Conservation (phyloP, 2,797 vertebrate genomes). For the Heliangelus exortis region DNA sequence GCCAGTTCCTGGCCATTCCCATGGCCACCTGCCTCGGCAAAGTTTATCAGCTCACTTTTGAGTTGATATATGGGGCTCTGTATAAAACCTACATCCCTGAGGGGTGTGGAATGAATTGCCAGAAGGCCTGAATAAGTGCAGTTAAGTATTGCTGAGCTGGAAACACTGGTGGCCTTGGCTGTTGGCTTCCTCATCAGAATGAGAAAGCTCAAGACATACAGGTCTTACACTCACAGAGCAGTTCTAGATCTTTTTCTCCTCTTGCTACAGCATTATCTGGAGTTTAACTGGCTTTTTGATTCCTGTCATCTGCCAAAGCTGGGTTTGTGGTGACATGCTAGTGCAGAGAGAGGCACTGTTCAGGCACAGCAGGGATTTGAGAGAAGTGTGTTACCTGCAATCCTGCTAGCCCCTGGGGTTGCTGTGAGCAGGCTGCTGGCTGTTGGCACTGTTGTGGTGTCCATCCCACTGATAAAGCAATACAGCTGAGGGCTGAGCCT, state of each 20-base stretch:
- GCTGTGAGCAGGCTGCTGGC: not conserved
- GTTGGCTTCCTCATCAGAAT: not conserved
- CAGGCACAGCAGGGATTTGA: not conserved
- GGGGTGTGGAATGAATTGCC: not conserved
- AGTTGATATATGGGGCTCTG: conserved; percentile 22
- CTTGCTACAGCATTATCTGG: not conserved
- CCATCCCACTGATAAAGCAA: not conserved
- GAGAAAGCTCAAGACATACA: not conserved
- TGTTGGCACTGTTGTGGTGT: not conserved
- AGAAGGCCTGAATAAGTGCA: not conserved
- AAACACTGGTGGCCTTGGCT: not conserved
- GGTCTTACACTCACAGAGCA: not conserved
- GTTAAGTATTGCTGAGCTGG: not conserved
- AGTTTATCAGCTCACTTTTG: conserved; percentile 22
- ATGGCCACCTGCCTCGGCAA: not conserved
- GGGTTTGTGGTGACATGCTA: not conserved
- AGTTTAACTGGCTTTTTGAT: not conserved
- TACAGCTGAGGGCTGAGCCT: not conserved
- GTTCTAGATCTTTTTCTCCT: not conserved
- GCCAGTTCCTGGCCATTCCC: conserved; percentile 46
- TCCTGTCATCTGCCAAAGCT: not conserved
- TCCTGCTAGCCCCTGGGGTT: not conserved
- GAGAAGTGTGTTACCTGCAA: not conserved
- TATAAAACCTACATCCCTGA: conserved; percentile 2
- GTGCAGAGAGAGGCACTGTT: not conserved